Base-by-base conservation (phyloP, 92 coral and sea anemone species). In the Siderastrea radians region DNA sequence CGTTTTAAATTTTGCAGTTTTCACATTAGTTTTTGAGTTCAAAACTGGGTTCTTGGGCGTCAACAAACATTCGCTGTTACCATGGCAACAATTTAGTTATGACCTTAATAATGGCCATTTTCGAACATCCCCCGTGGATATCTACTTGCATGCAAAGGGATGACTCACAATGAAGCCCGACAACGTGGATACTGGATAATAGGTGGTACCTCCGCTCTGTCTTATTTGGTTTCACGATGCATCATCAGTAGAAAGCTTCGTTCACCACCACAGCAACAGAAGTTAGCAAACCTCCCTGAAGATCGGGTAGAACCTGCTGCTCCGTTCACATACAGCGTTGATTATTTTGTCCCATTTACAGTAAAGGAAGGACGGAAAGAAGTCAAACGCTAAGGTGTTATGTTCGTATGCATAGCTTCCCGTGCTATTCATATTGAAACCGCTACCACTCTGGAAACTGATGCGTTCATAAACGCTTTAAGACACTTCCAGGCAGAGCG, bases 101-200 rank as follows among this genome's bases (percentile, higher is more conserved):
- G 38, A 26, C 38, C 38, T 26, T 26, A 26, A 26, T 26, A 26
- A 26, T 26, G 38, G 38, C 38, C 38, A 26, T 26, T 26, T 26
- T 26, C 38, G 38, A 26, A 26, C 38, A 26, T 26, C 38, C 38
- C 38, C 38, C 38, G 38, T 26, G 38, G 38, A 26, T 26, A 26
- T 26, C 38, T 26, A 26, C 38, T 26, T 26, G 38, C 38, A 26
- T 26, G 38, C 38, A 26, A 0, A 26, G 93, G 93, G 11, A 86
- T 91, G 87, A 91, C 93, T 44, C 77, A 86, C 78, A 91, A 91
- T 49, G 90, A 91, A 77, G 76, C 86, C 51, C 94, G 88, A 5
- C 81, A 81, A 73, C 81, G 86, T 46, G 94, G 91, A 3, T 91
- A 54, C 49, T 86, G 91, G 94, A 71, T 86, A 54, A 86, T 77